Base-by-base conservation (phyloP, 2,113 vertebrate genomes). In the Rutilus rutilus region DNA sequence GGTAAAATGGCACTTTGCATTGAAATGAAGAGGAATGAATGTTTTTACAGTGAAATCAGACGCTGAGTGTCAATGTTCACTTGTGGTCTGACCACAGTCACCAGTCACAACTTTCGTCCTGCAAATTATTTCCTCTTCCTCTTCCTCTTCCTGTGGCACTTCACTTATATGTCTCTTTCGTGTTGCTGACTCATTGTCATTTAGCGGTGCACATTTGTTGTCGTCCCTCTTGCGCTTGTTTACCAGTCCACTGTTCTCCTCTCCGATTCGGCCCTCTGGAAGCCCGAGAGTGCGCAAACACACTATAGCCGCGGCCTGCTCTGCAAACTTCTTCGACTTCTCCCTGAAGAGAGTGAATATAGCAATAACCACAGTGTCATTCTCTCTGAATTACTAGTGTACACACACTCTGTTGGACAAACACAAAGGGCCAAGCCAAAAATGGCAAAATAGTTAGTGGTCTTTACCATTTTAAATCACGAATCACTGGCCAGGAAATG, bases 251-350 rank as follows among this genome's bases (percentile, higher is more conserved):
- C 87, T 94, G 86, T 95, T 94, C 42, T 92, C 94, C 86, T 97
- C 96, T 21, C 93, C 93, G 21, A 95, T 85, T 4, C 92, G 96
- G 15, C 97, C 97, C 90, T 98, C 97, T 0, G 97, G 96, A 17
- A 99, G 86, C 2, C 96, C 96, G 50, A 96, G 78, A 0, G 95
- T 92, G 42, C 96, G 94, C 78, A 99, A 94, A 82, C 97, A 99
- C 23, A 98, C 97, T 2, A 99, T 90, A 78, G 98, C 97, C 0
- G 98, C 96, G 21, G 97, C 95, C 89, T 99, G 98, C 59, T 99
- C 97, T 0, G 98, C 98, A 77, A 97, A 94, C 78, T 98, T 99
- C 95, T 99, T 99, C 0, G 98, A 99, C 91, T 99, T 99, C 89
- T 99, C 97, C 98, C 98, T 99, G 91, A 86, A 89, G 87, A 87